These are phyloP conservation scores for Oxyura jamaicensis DNA, from an alignment of 2,113 vertebrate genomes.

Conservation along the genomic window DNA sequence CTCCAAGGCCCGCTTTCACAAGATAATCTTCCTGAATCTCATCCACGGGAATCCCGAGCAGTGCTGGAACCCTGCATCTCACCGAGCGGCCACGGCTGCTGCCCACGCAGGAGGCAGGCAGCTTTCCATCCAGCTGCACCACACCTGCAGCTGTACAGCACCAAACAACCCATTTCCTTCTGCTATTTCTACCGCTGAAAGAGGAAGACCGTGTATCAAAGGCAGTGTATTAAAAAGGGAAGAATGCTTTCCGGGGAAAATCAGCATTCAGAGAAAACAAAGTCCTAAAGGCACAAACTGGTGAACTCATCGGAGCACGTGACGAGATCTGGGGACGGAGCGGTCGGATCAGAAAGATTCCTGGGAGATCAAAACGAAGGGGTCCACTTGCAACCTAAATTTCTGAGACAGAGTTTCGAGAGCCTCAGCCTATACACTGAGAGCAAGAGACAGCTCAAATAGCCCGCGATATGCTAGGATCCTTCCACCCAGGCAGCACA, in stretches of 20 bases:
- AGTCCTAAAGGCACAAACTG: slow-evolving; percentile 63
- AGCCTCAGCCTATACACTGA: not conserved
- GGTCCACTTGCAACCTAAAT: not conserved
- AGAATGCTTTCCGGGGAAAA: not conserved
- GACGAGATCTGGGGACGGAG: not conserved
- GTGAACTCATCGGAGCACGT: not conserved
- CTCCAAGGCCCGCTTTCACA: not conserved
- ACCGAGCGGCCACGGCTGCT: not conserved
- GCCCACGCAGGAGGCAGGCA: not conserved
- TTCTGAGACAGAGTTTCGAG: not conserved
- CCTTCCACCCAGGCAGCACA: not conserved
- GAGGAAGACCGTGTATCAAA: slow-evolving; percentile 42
- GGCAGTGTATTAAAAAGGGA: slow-evolving; percentile 44
- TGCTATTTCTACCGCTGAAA: not conserved
- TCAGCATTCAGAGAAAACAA: slow-evolving; percentile 35
- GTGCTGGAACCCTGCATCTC: too few relatives aligned
- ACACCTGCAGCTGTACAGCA: not conserved
- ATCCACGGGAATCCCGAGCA: not conserved
- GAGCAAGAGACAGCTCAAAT: not conserved
- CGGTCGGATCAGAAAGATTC: not conserved
- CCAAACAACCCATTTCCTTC: not conserved
- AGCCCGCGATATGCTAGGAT: not conserved
- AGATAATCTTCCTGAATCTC: not conserved
- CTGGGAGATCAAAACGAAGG: not conserved
- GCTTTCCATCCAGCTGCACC: not conserved